phyloP scores from a whole-genome alignment of 2,888 invertebrate species.

The Platypus cylindrus region DNA sequence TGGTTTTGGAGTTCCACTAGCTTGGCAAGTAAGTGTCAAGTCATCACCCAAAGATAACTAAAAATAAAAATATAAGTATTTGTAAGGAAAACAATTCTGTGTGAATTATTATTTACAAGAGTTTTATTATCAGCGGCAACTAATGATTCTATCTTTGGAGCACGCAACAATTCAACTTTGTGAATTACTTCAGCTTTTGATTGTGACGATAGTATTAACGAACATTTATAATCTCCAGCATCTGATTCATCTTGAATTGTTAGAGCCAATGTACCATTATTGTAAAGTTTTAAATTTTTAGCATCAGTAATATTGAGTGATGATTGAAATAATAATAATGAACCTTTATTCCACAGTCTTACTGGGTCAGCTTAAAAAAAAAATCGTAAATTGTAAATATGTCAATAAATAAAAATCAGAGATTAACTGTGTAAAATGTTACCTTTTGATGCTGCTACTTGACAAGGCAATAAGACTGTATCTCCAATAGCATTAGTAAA shows the following conservation, averaged over 20 bases:
- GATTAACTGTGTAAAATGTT: neutral
- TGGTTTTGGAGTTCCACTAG: slow-evolving; percentile 35
- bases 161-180: slow-evolving; percentile 15
- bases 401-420: neutral
- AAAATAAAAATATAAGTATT: slow-evolving; percentile 10
- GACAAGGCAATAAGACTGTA: slow-evolving; percentile 30
- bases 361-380: slow-evolving; percentile 16
- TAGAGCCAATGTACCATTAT: slow-evolving; percentile 19
- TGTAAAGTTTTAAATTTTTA: slow-evolving; percentile 16
- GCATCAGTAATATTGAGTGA: slow-evolving; percentile 13
- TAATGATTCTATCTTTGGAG: slow-evolving; percentile 24
- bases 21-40: slow-evolving; percentile 32
- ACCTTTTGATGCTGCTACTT: slow-evolving; percentile 17
- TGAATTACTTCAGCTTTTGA: slow-evolving; percentile 21
- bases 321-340: slow-evolving; percentile 20
- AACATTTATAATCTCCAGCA: slow-evolving; percentile 26
- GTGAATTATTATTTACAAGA: slow-evolving; percentile 16
- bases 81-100: neutral
- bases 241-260: slow-evolving; percentile 17
- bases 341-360: slow-evolving; percentile 22
- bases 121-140: slow-evolving; percentile 21
- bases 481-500: slow-evolving; percentile 26
- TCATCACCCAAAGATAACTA: slow-evolving; percentile 31
- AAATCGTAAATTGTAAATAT: no score
- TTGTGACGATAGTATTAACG: slow-evolving; percentile 17